Evolutionary conservation across 2,888 invertebrate species (phyloP).

Genomic region (Heterodera filipjevi): DNA sequence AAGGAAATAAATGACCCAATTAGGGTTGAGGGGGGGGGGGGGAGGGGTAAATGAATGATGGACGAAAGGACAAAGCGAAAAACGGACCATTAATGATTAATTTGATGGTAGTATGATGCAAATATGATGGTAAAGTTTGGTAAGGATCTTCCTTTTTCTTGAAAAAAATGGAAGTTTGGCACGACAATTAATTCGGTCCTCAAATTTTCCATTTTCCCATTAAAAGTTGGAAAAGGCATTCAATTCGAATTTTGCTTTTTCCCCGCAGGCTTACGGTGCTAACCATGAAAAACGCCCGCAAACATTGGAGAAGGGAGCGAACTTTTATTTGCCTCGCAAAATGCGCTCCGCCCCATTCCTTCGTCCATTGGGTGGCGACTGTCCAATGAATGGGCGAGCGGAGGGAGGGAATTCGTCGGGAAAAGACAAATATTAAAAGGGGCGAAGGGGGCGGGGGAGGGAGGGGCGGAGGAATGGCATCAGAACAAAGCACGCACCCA

Average conservation of each 20-base stretch:
- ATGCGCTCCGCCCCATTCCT: slow-evolving; percentile 5
- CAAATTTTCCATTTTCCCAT: background rate
- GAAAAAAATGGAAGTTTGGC: too few species aligned
- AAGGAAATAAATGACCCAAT: background rate
- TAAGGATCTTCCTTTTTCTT: too few species aligned
- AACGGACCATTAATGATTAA: background rate
- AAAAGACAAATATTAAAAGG: background rate
- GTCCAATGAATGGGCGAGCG: background rate
- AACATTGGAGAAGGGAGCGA: background rate
- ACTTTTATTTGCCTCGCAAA: background rate
- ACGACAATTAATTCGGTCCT: too few species aligned
- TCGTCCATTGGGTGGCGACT: background rate
- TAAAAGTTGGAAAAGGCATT: too few species aligned
- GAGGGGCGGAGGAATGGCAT: background rate
- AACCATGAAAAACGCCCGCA: background rate
- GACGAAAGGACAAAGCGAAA: background rate
- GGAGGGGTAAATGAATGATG: background rate
- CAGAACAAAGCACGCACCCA: background rate
- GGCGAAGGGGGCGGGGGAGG: background rate
- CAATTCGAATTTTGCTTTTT: background rate
- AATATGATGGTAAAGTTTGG: background rate
- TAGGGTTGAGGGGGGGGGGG: background rate
- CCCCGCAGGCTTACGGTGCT: background rate
- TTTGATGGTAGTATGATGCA: too few species aligned
- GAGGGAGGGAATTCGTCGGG: background rate